Evolutionary conservation across 2,888 invertebrate genomes (phyloP).

Genomic region (Xestia rhomboidea): DNA sequence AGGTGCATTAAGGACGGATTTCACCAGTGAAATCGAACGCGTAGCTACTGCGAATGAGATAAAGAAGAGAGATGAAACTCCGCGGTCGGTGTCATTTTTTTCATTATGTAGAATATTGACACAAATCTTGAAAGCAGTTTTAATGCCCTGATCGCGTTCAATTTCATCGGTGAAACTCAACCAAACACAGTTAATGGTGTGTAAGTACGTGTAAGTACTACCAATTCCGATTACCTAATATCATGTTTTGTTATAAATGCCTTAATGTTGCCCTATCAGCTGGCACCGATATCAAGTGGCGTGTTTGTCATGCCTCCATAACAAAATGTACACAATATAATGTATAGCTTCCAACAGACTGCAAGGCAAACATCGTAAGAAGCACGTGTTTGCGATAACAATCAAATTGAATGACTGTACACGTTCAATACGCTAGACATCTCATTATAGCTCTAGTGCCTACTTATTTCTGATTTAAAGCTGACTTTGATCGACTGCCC

Average conservation of each 20-base stretch:
- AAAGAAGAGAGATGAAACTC: too few species aligned
- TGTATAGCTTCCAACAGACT: slow-evolving; percentile 28
- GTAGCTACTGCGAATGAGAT: neutral
- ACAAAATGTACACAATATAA: slow-evolving; percentile 30
- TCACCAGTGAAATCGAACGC: neutral
- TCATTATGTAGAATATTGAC: neutral
- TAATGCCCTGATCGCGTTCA: neutral
- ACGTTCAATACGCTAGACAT: slow-evolving; percentile 49
- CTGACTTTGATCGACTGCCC: slow-evolving; percentile 31
- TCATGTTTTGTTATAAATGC: neutral
- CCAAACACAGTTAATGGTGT: neutral
- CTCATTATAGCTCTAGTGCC: slow-evolving; percentile 16
- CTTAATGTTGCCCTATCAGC: too few species aligned
- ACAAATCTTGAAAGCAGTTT: neutral
- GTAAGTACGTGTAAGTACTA: neutral
- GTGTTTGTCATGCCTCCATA: slow-evolving; percentile 42
- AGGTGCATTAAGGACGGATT: neutral
- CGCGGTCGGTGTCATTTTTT: neutral
- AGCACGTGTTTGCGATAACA: slow-evolving; percentile 62
- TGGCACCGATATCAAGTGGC: slow-evolving; percentile 18
- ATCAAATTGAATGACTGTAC: slow-evolving; percentile 54
- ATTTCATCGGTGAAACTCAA: neutral
- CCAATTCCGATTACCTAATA: neutral
- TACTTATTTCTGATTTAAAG: slow-evolving; percentile 39
- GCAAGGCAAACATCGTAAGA: slow-evolving; percentile 36